Percentiles rank a stretch among this genome's conserved stretches.
Evolutionary conservation across 2,888 invertebrate genomes (phyloP).

Genomic region (Pyrochroa serraticornis): DNA sequence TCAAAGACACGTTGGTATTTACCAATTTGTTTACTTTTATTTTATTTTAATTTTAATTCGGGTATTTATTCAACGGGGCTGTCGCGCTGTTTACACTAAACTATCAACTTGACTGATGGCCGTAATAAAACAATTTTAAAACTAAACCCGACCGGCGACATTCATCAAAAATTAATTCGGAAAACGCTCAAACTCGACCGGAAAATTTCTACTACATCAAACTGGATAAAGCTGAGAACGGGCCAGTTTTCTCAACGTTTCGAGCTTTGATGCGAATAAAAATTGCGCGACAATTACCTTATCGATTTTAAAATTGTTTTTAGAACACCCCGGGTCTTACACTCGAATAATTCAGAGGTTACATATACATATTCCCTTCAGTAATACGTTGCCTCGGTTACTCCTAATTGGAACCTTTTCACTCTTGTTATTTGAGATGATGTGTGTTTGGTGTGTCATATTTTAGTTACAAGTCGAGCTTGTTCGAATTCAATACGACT

Average conservation of each 20-base stretch:
- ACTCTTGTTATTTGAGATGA: constrained; percentile 50
- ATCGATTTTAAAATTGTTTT: constrained; percentile 12
- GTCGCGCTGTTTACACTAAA: constrained; percentile 8
- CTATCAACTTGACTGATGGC: constrained; percentile 8
- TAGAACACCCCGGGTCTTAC: constrained; percentile 12
- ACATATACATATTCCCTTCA: constrained; percentile 30
- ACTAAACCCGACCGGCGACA: constrained; percentile 4
- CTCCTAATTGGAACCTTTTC: constrained; percentile 54
- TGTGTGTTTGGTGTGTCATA: constrained; percentile 45
- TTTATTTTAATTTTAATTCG: constrained; percentile 15
- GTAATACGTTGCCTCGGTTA: constrained; percentile 48
- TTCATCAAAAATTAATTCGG: constrained; percentile 3
- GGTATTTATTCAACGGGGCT: constrained; percentile 7
- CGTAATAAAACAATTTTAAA: constrained; percentile 7
- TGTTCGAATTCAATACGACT: constrained; percentile 11
- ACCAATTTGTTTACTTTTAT: constrained; percentile 22
- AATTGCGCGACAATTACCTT: constrained; percentile 11
- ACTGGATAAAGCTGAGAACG: not conserved
- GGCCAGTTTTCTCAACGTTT: too few species aligned
- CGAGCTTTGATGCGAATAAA: not conserved
- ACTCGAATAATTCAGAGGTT: constrained; percentile 16
- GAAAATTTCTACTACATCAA: not conserved
- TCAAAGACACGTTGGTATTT: constrained; percentile 19
- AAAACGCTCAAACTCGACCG: not conserved
- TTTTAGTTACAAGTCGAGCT: constrained; percentile 37